Evolutionary conservation across 2,888 invertebrate species (phyloP), one percentile per base, ranked within the genome.

Genomic region (Diploptera punctata): DNA sequence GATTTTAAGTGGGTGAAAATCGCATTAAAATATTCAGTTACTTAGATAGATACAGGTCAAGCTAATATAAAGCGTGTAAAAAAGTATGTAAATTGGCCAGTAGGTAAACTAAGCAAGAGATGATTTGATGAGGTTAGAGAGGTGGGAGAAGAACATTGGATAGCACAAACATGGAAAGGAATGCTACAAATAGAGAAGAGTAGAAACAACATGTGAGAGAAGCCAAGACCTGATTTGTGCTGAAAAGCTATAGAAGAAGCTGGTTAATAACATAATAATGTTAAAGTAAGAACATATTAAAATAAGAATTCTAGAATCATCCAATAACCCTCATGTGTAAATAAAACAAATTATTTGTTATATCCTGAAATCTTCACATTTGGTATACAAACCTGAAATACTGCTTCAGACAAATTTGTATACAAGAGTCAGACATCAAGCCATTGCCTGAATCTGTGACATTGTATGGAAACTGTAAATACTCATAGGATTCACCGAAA

Each of bases 321-420:
- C 4, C 18, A 21, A 7, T 21, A 3, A 3, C 21, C 24, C 10
- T 52, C 10, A 52, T 24, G 10, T 1, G 13, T n/a, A 44, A 54
- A 3, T 29, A 24, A 60, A 26, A 43, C 19, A 24, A 16, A 31
- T 7, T n/a, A n/a, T n/a, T n/a, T n/a, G n/a, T n/a, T n/a, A n/a
- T n/a, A n/a, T n/a, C n/a, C n/a, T n/a, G n/a, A n/a, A n/a, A n/a
- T n/a, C n/a, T n/a, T n/a, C n/a, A n/a, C n/a, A n/a, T n/a, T n/a
- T n/a, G 33, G n/a, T 54, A 60, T 3, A 71, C 52, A 71, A 9
- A 73, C 75, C 72, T 75, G 61, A 69, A 75, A 69, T 71, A 73
- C 43, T 71, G 19, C 43, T 68, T 26, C 18, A 54, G 38, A 54
- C 75, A 75, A 43, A 60, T 60, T 19, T 29, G 60, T 16, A 65